Evolutionary conservation across 1,140 invertebrate species (phyloP).

Genomic region (Dolichoris vasculosae): DNA sequence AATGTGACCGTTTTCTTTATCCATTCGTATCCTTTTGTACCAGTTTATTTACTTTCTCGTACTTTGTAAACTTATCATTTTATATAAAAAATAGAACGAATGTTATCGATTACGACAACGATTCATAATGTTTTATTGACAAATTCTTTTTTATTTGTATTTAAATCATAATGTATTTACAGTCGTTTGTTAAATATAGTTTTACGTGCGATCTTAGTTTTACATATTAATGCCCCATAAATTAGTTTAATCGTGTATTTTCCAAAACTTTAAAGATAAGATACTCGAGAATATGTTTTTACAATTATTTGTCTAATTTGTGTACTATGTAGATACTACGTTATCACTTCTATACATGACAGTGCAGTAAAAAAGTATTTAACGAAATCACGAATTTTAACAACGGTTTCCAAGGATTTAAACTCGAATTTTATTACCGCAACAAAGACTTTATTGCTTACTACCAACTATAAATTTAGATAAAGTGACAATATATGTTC

Average conservation of each 20-base stretch:
- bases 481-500: conserved; percentile 25
- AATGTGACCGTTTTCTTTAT: not conserved
- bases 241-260: conserved; percentile 7
- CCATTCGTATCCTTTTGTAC: not conserved
- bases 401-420: conserved; percentile 14
- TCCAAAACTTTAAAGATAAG: conserved; percentile 13
- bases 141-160: not conserved
- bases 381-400: conserved; percentile 24
- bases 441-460: conserved; percentile 37
- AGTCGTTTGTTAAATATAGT: not conserved
- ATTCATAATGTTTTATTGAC: not conserved
- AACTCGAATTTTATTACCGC: conserved; percentile 23
- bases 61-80: not conserved
- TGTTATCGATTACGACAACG: not conserved
- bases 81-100: not conserved
- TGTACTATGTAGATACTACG: conserved; percentile 2
- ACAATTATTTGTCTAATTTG: conserved; percentile 20
- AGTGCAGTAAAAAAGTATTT: conserved; percentile 25
- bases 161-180: not conserved
- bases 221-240: not conserved
- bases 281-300: not conserved
- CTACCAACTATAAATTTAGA: conserved; percentile 16
- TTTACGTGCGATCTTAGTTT: not conserved
- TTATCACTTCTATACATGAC: conserved; percentile 14
- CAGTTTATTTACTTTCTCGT: not conserved